Evolutionary conservation across 2,797 vertebrate genomes (phyloP).

Genomic region (Hypotaenidia philippensis): DNA sequence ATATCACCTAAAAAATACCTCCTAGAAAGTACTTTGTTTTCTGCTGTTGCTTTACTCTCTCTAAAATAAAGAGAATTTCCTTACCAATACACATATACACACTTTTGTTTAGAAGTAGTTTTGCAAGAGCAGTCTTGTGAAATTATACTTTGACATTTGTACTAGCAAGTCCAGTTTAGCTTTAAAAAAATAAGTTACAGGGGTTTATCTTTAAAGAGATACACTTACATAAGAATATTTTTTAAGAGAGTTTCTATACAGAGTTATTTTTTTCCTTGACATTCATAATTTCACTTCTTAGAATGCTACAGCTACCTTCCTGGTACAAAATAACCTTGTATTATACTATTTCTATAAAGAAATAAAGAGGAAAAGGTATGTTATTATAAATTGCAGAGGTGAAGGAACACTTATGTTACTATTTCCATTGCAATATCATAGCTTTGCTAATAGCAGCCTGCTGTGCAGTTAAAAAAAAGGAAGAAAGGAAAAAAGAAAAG

Average conservation of each 20-base stretch:
- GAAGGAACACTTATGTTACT: conserved; percentile 26
- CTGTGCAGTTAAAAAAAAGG: not conserved
- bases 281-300: conserved; percentile 1
- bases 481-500: not conserved
- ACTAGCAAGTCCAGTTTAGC: not conserved
- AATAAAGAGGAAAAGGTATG: conserved; percentile 6
- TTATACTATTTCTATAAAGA: conserved; percentile 1
- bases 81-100: rapidly evolving
- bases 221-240: not conserved
- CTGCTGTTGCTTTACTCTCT: not conserved
- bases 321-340: conserved; percentile 41
- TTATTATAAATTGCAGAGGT: conserved; percentile 41
- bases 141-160: conserved; percentile 28
- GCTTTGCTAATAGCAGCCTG: conserved; percentile 57
- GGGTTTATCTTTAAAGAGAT: conserved; percentile 25
- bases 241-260: not conserved
- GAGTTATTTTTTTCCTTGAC: conserved; percentile 7
- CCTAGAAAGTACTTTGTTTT: not conserved
- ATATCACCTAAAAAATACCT: not conserved
- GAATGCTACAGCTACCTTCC: not conserved
- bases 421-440: conserved; percentile 55
- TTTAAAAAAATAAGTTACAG: not conserved
- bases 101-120: not conserved
- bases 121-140: not conserved
- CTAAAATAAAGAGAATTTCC: not conserved